Evolutionary conservation across 2,797 vertebrate genomes (phyloP).

Genomic region (Oreochromis grahami): DNA sequence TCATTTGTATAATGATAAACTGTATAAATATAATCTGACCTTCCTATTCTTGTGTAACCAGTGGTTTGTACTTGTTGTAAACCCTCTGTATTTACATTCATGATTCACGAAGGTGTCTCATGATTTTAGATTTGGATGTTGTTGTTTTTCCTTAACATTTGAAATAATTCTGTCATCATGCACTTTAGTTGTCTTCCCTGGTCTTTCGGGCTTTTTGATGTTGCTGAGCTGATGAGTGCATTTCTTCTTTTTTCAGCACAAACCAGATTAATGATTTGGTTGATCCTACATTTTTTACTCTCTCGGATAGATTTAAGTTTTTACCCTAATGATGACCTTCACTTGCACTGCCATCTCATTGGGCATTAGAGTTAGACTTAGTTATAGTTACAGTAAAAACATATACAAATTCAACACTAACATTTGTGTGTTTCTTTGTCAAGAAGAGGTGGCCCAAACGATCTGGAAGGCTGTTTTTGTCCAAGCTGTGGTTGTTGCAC

Average conservation of each 20-base stretch:
- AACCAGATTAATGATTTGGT: not conserved
- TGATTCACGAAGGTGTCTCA: not conserved
- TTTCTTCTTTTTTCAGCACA: not conserved
- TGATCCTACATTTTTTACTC: not conserved
- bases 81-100: not conserved
- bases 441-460: not conserved
- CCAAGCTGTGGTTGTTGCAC: not conserved
- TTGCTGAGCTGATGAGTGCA: not conserved
- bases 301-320: not conserved
- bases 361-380: not conserved
- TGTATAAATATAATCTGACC: not conserved
- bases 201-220: not conserved
- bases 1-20: not conserved
- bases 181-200: not conserved
- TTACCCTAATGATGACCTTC: not conserved
- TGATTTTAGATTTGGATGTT: not conserved
- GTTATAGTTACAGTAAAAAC: not conserved
- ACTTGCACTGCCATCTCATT: not conserved
- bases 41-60: not conserved
- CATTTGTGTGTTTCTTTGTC: not conserved
- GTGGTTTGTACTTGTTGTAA: not conserved
- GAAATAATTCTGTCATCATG: not conserved
- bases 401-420: not conserved
- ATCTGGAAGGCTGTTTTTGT: not conserved
- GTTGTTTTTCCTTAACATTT: not conserved